Base-by-base conservation (phyloP, 2,888 invertebrate species). In the Drosophila histrio region DNA sequence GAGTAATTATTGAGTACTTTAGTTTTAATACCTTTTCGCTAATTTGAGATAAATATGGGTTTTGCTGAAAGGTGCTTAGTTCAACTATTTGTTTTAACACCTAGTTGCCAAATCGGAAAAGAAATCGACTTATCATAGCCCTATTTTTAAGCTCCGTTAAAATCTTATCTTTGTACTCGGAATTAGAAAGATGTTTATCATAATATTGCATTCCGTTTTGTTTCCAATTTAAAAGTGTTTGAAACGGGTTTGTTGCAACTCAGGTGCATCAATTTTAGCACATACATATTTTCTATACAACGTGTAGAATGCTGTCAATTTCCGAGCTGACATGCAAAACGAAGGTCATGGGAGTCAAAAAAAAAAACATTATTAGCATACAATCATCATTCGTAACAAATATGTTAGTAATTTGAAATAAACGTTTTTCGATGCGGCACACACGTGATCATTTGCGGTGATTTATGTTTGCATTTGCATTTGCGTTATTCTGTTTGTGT, bases 391-490 rank as follows among this genome's bases (percentile, higher is more conserved):
- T 36, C n/a, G 15, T 6, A 17, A 5, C 24, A 43, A 43, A 61
- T 47, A 21, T 34, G 64, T 13, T 30, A 26, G 39, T 59, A 63
- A 63, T 67, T 67, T 36, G 21, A 67, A 63, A 52, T 70, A 64
- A 74, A 67, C 71, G 62, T 15, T 56, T 64, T 63, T 46, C 46
- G 52, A 30, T 61, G 61, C 41, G 21, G 17, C 43, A 19, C 70
- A 72, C 83, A 86, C 81, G 79, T 80, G 86, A 83, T 69, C 62
- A 44, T 60, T 72, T 53, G n/a, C 46, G 21, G 47, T 85, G 88
- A 87, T 77, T 81, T 84, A 87, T 82, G 72, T 78, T 50, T 65
- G 49, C 44, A 19, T 56, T 49, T 9, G 13, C 2, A 39, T 15
- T 36, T 24, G 22, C 17, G 22, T 6, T 34, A 11, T 28, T 34